These are phyloP conservation scores for Micronisus gabar DNA, from an alignment of 2,113 vertebrate species.

Conservation along the genomic window DNA sequence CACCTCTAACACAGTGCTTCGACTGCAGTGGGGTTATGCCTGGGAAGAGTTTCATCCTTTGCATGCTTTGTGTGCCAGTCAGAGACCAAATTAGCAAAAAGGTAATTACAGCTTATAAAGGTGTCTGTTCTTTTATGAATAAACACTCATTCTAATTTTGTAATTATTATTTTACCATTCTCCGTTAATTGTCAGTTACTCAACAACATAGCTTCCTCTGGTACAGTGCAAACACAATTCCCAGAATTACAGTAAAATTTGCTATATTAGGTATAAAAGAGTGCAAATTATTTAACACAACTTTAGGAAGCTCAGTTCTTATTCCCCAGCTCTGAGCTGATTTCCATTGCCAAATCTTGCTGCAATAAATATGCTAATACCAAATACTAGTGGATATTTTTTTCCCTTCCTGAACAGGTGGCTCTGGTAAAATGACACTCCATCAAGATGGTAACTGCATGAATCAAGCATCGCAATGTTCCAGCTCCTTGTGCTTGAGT, in stretches of 20 bases:
- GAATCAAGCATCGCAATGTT: background rate
- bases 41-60: background rate
- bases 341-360: background rate
- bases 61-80: background rate
- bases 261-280: background rate
- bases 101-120: constrained; percentile 47
- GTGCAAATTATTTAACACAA: background rate
- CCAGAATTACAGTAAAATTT: background rate
- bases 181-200: constrained; percentile 44
- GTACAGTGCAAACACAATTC: background rate
- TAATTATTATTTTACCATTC: constrained; percentile 55
- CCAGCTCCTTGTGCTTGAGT: background rate
- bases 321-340: background rate
- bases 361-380: background rate
- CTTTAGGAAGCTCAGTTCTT: background rate
- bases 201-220: background rate
- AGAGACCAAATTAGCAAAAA: constrained; percentile 33
- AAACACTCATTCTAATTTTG: constrained; percentile 35
- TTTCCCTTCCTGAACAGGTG: background rate
- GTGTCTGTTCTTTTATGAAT: constrained; percentile 43
- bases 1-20: background rate
- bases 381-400: background rate
- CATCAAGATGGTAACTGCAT: background rate
- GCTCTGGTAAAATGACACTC: constrained; percentile 23
- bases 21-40: background rate